Percentiles rank a stretch among this genome's conserved stretches.
These are phyloP conservation scores for Agrotis clavis DNA, from an alignment of 2,888 invertebrate genomes.

Conservation along the genomic window DNA sequence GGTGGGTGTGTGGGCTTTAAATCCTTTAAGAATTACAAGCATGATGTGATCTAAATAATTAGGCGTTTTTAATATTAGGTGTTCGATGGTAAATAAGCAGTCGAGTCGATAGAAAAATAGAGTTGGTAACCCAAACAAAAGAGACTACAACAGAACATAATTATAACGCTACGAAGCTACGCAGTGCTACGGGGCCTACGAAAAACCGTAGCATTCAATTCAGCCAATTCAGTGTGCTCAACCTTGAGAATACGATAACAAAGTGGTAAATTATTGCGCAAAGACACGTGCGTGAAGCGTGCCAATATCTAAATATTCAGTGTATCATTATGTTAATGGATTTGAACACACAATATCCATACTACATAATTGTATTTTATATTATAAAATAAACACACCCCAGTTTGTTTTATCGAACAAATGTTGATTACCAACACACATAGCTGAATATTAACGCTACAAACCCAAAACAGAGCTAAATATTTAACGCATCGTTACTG, in stretches of 20 bases:
- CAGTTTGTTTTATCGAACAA: conserved; percentile 20
- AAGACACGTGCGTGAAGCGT: background rate
- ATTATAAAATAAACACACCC: conserved; percentile 9
- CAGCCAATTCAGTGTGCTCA: background rate
- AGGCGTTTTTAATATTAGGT: too few species aligned
- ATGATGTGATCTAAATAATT: too few species aligned
- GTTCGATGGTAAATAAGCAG: too few species aligned
- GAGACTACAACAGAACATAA: background rate
- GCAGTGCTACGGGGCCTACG: conserved; percentile 26
- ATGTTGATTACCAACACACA: conserved; percentile 8
- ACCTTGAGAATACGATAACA: background rate
- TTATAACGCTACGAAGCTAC: conserved; percentile 25
- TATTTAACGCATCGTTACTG: conserved; percentile 38
- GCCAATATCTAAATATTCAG: background rate
- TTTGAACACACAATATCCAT: background rate
- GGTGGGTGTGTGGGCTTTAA: too few species aligned
- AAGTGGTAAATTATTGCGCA: background rate
- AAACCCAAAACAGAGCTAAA: conserved; percentile 29
- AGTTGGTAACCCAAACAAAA: background rate
- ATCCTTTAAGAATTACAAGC: too few species aligned
- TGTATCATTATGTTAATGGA: conserved; percentile 13
- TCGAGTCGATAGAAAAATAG: too few species aligned
- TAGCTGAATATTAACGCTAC: conserved; percentile 26
- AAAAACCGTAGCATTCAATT: background rate
- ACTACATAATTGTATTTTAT: background rate